These are phyloP conservation scores for Hydra vulgaris DNA, from an alignment of 30 jellyfish, hydroid and myxozoan genomes.

Conservation along the genomic window DNA sequence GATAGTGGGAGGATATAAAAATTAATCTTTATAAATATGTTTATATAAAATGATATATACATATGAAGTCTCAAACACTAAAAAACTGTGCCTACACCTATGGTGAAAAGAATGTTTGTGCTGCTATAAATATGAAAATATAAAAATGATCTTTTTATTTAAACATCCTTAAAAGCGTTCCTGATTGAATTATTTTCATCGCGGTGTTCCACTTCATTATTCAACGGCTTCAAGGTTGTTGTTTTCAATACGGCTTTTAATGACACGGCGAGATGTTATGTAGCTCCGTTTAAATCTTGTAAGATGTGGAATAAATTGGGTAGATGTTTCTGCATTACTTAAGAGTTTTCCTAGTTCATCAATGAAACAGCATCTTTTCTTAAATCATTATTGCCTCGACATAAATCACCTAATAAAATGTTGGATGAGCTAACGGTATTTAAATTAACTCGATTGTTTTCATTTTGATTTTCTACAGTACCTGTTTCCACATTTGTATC, in stretches of 20 bases:
- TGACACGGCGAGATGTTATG: neutral
- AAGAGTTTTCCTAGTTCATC: conserved; percentile 10
- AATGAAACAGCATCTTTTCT: conserved; percentile 2
- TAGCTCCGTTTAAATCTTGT: neutral
- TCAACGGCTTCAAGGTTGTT: neutral
- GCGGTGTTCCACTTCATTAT: neutral
- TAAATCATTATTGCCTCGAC: neutral
- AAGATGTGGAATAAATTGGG: neutral
- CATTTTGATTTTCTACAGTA: neutral
- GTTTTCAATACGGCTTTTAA: neutral
- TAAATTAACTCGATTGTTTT: neutral
- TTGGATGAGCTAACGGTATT: neutral
- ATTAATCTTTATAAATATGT: too few species aligned
- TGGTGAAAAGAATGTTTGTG: too few species aligned
- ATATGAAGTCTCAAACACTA: too few species aligned
- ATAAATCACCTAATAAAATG: neutral
- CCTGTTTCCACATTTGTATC: conserved; percentile 4
- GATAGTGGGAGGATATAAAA: neutral
- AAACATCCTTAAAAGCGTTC: neutral
- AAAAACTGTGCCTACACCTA: too few species aligned
- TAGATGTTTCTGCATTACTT: conserved; percentile 4
- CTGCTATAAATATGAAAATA: too few species aligned
- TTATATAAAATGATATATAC: too few species aligned
- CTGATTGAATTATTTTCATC: neutral
- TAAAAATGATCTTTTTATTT: neutral